Conservation (phyloP, 2,797 vertebrate genomes). For the Dromococcyx pavoninus region DNA sequence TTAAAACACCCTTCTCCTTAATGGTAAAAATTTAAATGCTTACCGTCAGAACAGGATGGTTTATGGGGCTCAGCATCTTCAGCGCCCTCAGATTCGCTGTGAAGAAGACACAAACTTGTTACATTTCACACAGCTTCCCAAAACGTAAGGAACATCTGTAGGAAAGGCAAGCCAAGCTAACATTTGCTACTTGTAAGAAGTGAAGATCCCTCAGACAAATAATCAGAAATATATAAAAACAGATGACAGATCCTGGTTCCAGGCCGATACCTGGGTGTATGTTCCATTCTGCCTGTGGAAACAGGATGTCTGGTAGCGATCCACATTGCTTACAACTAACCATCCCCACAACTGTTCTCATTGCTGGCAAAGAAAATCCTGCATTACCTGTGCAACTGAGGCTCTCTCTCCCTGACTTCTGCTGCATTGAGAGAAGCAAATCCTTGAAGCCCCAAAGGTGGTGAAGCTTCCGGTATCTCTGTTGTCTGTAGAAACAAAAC, state of each 20-base stretch:
- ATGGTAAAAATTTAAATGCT: background rate
- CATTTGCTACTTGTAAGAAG: background rate
- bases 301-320: background rate
- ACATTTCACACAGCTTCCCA: background rate
- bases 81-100: slow-evolving; percentile 50
- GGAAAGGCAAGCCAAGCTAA: background rate
- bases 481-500: slow-evolving; percentile 16
- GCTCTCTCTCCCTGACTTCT: background rate
- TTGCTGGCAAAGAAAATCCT: background rate
- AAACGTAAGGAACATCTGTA: background rate
- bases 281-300: background rate
- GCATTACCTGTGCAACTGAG: slow-evolving; percentile 37
- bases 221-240: background rate
- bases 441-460: background rate
- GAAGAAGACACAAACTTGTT: background rate
- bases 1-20: background rate
- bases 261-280: background rate
- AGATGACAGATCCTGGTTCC: background rate
- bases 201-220: background rate
- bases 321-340: background rate
- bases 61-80: slow-evolving; percentile 38
- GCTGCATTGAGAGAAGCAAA: background rate
- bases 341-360: background rate
- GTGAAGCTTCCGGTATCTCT: background rate
- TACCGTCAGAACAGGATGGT: slow-evolving; percentile 50